A percentile compares a stretch with the other conserved stretches of the same genome.
phyloP scores from a whole-genome alignment of 2,797 vertebrate species.

The Pantherophis alleghaniensis region DNA sequence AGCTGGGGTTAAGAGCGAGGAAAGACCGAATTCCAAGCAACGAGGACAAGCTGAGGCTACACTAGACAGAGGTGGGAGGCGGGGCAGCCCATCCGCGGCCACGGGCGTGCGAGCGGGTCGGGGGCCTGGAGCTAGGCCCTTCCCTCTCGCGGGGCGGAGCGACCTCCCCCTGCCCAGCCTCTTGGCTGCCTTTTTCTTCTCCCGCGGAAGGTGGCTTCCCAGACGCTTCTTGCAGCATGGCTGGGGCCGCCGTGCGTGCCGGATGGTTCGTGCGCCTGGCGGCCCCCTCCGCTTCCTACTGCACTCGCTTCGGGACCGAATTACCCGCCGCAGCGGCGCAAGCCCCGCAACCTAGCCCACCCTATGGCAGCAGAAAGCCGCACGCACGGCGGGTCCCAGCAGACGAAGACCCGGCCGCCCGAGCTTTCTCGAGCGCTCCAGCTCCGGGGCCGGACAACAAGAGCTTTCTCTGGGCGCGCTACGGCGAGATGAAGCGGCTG shows the following conservation, averaged over 20 bases:
- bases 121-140: neutral
- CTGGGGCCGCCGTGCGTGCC: neutral
- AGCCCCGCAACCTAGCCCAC: neutral
- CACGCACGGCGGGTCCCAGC: neutral
- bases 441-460: constrained; percentile 59
- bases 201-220: neutral
- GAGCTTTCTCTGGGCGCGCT: constrained; percentile 70
- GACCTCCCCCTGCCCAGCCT: neutral
- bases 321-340: neutral
- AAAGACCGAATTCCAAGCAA: neutral
- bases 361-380: neutral
- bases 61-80: no score
- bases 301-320: neutral
- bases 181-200: neutral
- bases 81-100: neutral
- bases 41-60: no score
- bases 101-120: neutral
- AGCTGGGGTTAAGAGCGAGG: neutral
- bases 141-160: constrained; percentile 1
- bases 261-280: neutral
- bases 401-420: constrained; percentile 17
- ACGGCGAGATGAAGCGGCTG: constrained; percentile 72
- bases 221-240: neutral
- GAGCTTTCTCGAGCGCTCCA: constrained; percentile 48
- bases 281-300: neutral